These are phyloP conservation scores for Tetrao urogallus DNA, from an alignment of 2,113 vertebrate genomes.

Conservation along the genomic window DNA sequence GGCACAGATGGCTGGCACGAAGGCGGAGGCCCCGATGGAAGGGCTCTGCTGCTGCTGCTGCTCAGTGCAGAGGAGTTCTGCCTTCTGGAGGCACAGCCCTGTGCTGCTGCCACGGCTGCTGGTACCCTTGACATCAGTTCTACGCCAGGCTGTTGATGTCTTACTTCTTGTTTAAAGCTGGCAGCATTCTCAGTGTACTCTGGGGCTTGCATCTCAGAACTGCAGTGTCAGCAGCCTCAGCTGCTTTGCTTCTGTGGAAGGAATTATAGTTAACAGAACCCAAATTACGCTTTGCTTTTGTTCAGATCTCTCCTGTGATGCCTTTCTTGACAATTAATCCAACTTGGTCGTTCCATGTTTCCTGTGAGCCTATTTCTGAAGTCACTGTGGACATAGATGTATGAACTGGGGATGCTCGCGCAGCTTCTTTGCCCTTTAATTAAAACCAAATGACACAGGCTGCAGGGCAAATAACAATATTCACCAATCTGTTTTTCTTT, in stretches of 20 bases:
- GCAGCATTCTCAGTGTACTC: background rate
- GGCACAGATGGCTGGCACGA: no score
- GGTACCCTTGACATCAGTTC: background rate
- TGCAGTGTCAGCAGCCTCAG: slow-evolving; percentile 19
- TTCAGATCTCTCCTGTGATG: background rate
- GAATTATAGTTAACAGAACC: background rate
- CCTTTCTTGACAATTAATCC: background rate
- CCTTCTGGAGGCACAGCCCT: background rate
- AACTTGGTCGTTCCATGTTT: background rate
- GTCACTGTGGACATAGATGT: background rate
- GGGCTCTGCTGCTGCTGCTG: slow-evolving; percentile 9
- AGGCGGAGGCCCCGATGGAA: background rate
- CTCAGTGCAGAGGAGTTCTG: background rate
- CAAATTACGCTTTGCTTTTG: slow-evolving; percentile 1
- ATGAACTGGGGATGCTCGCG: background rate
- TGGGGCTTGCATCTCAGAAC: background rate
- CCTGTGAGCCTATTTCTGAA: background rate
- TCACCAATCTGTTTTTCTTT: background rate
- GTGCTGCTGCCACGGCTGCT: slow-evolving; percentile 19
- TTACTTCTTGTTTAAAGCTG: background rate
- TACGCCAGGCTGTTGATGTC: background rate
- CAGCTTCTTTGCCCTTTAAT: background rate
- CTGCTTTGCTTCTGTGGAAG: background rate
- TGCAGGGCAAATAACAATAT: background rate
- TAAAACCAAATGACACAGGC: background rate